phyloP scores from a whole-genome alignment of 2,797 vertebrate species.

The Falco concolor region DNA sequence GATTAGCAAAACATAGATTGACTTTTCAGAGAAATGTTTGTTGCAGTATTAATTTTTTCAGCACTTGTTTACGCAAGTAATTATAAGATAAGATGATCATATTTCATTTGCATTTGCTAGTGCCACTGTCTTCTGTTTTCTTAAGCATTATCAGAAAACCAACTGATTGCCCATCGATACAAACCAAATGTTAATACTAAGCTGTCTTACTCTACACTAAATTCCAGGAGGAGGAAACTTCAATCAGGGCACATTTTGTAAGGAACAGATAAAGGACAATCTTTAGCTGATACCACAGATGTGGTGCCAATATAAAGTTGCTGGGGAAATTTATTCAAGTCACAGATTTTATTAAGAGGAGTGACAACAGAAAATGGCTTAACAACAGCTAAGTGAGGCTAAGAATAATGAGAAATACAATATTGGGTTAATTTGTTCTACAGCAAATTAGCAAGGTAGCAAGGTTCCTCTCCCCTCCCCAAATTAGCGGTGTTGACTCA shows the following conservation, averaged over 20 bases:
- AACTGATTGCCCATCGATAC: slow-evolving; percentile 2
- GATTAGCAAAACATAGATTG: not conserved
- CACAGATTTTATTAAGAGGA: slow-evolving; percentile 34
- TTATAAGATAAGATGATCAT: slow-evolving; percentile 11
- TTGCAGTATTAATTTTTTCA: not conserved
- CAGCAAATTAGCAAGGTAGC: not conserved
- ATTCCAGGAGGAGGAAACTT: not conserved
- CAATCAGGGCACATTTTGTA: not conserved
- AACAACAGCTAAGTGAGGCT: not conserved
- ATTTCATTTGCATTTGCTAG: not conserved
- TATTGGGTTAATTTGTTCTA: not conserved
- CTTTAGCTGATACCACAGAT: not conserved
- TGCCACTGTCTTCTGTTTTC: not conserved
- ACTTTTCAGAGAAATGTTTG: not conserved
- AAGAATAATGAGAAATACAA: not conserved
- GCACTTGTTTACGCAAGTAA: not conserved
- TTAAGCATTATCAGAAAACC: not conserved
- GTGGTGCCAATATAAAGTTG: slow-evolving; percentile 2
- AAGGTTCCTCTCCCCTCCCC: not conserved
- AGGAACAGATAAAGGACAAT: slow-evolving; percentile 27
- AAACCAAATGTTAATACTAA: not conserved
- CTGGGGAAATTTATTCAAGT: slow-evolving; percentile 56
- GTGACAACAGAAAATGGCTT: not conserved
- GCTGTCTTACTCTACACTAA: not conserved
- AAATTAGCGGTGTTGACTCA: not conserved